A percentile compares a stretch with the other conserved stretches of the same genome.
Conservation (phyloP, 2,888 invertebrate genomes). For the Lobophora halterata region DNA sequence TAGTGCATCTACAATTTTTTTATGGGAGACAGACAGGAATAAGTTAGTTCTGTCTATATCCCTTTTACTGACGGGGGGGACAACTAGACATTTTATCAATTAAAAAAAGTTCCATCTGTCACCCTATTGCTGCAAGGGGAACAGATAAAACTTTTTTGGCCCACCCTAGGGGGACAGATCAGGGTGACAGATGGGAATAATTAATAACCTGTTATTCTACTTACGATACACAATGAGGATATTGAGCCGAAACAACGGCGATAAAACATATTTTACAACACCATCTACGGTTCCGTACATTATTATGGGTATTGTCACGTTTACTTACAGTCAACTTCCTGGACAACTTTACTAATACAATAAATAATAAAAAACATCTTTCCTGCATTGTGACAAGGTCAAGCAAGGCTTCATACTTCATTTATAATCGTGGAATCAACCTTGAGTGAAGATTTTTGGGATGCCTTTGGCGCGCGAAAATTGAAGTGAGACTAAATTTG, state of each 20-base stretch:
- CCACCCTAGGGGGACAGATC: too few relatives aligned
- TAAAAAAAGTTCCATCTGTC: too few relatives aligned
- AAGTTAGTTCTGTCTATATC: too few relatives aligned
- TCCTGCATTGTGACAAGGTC: too few relatives aligned
- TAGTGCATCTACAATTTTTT: too few relatives aligned
- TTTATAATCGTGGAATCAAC: conserved; percentile 1
- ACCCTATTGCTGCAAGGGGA: too few relatives aligned
- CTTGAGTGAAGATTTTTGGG: conserved; percentile 9
- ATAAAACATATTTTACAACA: conserved; percentile 15
- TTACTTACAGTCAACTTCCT: conserved; percentile 2
- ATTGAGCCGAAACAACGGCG: conserved; percentile 9
- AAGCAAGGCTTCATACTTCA: conserved; percentile 1
- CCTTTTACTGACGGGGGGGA: too few relatives aligned
- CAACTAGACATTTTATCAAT: too few relatives aligned
- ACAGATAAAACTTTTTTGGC: too few relatives aligned
- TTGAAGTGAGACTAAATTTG: conserved; percentile 23
- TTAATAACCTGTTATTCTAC: conserved; percentile 4
- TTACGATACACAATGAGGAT: conserved; percentile 11
- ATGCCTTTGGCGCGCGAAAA: conserved; percentile 10
- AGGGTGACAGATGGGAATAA: too few relatives aligned
- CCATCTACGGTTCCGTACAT: conserved; percentile 14
- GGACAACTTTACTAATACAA: conserved; percentile 2
- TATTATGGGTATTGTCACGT: conserved; percentile 11
- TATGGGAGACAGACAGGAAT: too few relatives aligned
- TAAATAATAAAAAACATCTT: too few relatives aligned